Conservation (phyloP, 53 echinoderm and acorn worm genomes). For the Paelopatides confundens region DNA sequence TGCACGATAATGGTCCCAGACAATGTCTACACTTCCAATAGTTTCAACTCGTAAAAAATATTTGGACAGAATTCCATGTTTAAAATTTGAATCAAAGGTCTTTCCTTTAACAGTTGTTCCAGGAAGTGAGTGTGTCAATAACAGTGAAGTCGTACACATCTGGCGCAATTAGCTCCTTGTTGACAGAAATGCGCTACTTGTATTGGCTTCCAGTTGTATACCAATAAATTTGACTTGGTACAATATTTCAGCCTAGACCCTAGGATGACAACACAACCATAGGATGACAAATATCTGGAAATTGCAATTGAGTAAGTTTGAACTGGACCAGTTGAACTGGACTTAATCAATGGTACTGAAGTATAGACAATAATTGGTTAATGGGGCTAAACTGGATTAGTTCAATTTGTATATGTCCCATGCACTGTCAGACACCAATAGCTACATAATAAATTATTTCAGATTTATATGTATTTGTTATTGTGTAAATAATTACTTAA, state of each 20-base stretch:
- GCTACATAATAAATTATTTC: no score
- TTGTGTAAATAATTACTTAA: no score
- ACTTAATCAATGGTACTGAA: no score
- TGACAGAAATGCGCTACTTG: constrained; percentile 42
- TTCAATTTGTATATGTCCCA: no score
- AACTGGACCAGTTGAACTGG: no score
- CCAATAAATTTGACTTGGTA: constrained; percentile 53
- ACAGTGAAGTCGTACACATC: constrained; percentile 44
- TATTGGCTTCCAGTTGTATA: constrained; percentile 17
- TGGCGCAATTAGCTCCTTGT: constrained; percentile 42
- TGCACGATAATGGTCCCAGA: constrained; percentile 58
- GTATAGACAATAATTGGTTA: no score
- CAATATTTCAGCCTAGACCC: constrained; percentile 46
- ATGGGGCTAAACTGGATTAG: no score
- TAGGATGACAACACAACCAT: constrained; percentile 42
- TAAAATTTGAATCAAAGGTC: constrained; percentile 44
- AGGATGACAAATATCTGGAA: no score
- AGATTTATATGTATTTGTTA: no score
- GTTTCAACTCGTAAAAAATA: constrained; percentile 34
- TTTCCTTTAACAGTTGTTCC: no score
- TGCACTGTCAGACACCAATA: no score
- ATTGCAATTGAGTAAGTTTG: no score
- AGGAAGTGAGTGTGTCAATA: constrained; percentile 58
- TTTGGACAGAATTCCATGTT: constrained; percentile 50
- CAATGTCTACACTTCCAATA: constrained; percentile 52